Conservation (phyloP, 2,888 invertebrate genomes). For the Protophormia terraenovae region DNA sequence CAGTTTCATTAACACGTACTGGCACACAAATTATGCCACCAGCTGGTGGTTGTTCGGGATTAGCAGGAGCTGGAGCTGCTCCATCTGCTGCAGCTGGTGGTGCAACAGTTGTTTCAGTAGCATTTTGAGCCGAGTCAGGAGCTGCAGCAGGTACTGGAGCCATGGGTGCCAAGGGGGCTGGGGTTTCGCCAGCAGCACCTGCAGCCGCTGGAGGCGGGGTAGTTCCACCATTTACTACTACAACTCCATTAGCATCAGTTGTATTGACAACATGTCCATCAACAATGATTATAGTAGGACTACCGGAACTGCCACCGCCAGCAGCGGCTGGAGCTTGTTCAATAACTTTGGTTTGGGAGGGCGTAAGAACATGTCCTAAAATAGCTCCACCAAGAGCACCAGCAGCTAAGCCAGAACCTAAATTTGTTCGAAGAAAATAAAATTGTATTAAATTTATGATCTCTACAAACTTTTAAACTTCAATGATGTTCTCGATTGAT, state of each 20-base stretch:
- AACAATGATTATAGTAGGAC: constrained; percentile 79
- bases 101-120: constrained; percentile 66
- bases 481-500: background rate
- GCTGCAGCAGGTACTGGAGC: constrained; percentile 50
- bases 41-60: constrained; percentile 67
- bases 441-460: background rate
- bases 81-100: constrained; percentile 43
- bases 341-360: constrained; percentile 73
- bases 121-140: constrained; percentile 70
- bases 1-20: constrained; percentile 78
- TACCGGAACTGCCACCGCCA: constrained; percentile 69
- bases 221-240: constrained; percentile 70
- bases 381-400: constrained; percentile 80
- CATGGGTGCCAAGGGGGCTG: constrained; percentile 65
- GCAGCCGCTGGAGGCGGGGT: constrained; percentile 68
- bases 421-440: constrained; percentile 32
- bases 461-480: background rate
- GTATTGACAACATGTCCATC: constrained; percentile 78
- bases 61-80: constrained; percentile 54
- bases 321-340: constrained; percentile 73
- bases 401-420: constrained; percentile 79
- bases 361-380: constrained; percentile 78
- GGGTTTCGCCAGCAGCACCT: constrained; percentile 67
- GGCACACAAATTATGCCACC: constrained; percentile 79
- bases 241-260: constrained; percentile 71